A percentile compares a stretch with the other conserved stretches of the same genome.
These are phyloP conservation scores for Pecten maximus DNA, from an alignment of 2,888 invertebrate species.

Conservation along the genomic window DNA sequence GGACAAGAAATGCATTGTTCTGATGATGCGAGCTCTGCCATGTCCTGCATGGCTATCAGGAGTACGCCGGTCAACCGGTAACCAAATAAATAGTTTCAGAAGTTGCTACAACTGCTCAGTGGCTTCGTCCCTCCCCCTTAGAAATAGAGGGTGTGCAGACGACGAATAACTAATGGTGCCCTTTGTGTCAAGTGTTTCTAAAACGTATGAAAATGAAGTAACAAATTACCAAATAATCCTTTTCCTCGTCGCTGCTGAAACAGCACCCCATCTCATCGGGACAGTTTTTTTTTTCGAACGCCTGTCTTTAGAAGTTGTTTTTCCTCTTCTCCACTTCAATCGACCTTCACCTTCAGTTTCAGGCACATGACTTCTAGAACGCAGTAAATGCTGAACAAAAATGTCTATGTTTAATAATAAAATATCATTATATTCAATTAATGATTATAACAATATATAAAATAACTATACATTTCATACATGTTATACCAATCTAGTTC, in stretches of 20 bases:
- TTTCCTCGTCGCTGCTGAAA: constrained; percentile 66
- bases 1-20: too few species aligned
- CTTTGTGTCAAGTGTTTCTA: background rate
- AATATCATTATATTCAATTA: background rate
- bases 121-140: background rate
- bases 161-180: background rate
- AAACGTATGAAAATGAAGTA: background rate
- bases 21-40: too few species aligned
- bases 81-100: too few species aligned
- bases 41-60: too few species aligned
- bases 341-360: constrained; percentile 50
- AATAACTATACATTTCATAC: too few species aligned
- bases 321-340: constrained; percentile 11
- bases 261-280: constrained; percentile 66
- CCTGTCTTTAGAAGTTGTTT: background rate
- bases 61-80: background rate
- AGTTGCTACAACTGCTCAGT: too few species aligned
- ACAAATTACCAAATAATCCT: constrained; percentile 48
- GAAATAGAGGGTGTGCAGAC: background rate
- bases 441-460: too few species aligned
- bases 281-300: background rate
- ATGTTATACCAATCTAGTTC: too few species aligned
- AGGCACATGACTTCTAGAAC: constrained; percentile 54
- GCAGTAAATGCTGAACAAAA: constrained; percentile 23
- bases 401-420: background rate